A percentile compares a stretch with the other conserved stretches of the same genome.
Evolutionary conservation across 2,113 vertebrate species (phyloP).

Genomic region (Globicephala melas): DNA sequence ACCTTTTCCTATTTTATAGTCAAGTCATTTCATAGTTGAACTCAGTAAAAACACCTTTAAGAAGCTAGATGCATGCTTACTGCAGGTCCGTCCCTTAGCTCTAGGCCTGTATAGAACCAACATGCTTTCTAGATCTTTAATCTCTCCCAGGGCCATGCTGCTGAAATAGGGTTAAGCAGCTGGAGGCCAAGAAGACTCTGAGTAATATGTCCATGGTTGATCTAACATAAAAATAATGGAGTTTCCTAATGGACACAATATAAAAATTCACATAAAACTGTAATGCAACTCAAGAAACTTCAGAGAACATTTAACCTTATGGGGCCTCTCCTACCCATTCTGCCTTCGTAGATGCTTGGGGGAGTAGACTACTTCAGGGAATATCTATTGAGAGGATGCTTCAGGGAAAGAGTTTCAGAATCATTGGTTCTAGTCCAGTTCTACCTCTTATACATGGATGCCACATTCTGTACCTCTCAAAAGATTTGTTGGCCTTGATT

Average conservation of each 20-base stretch:
- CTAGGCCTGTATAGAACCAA: neutral
- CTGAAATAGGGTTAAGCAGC: neutral
- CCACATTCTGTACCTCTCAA: neutral
- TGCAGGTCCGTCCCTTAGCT: neutral
- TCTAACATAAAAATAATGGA: conserved; percentile 15
- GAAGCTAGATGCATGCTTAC: neutral
- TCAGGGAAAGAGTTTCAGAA: neutral
- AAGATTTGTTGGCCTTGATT: neutral
- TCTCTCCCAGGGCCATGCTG: neutral
- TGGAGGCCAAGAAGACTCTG: neutral
- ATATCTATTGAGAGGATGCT: neutral
- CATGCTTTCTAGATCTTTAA: neutral
- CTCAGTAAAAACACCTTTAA: neutral
- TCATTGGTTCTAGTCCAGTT: neutral
- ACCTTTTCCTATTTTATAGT: neutral
- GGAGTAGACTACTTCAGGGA: neutral
- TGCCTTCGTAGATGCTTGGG: neutral
- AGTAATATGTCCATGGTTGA: neutral
- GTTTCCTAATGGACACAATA: conserved; percentile 19
- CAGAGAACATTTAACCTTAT: neutral
- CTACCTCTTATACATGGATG: neutral
- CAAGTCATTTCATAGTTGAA: neutral
- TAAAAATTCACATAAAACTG: conserved; percentile 6
- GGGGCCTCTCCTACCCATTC: neutral
- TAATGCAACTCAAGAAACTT: neutral